These are phyloP conservation scores for Solea solea DNA, from an alignment of 2,113 vertebrate species.

Conservation along the genomic window DNA sequence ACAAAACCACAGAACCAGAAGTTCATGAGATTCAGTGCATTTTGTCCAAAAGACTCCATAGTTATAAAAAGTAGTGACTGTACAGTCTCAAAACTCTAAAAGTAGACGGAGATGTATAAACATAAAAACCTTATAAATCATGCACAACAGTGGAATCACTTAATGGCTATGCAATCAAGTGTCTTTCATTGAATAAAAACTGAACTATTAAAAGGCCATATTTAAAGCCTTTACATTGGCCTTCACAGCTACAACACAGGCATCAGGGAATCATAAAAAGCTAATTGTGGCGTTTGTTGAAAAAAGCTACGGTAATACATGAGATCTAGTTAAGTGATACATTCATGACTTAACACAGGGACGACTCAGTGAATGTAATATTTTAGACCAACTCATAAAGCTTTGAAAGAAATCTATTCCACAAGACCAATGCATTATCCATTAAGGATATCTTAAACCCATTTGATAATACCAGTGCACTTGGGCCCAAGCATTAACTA, in stretches of 20 bases:
- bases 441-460: constrained; percentile 52
- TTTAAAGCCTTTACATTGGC: background rate
- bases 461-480: constrained; percentile 41
- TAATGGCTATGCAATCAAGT: background rate
- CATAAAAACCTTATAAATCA: background rate
- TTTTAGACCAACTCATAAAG: background rate
- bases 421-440: constrained; percentile 49
- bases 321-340: background rate
- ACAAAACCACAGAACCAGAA: constrained; percentile 10
- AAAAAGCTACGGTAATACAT: background rate
- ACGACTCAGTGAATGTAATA: no score
- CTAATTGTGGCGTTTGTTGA: background rate
- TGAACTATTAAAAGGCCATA: background rate
- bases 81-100: background rate
- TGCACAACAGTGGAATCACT: background rate
- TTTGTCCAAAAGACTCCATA: background rate
- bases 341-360: no score
- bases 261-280: background rate
- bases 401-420: constrained; percentile 37
- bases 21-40: no score
- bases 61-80: constrained; percentile 1
- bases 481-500: constrained; percentile 15
- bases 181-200: background rate
- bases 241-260: background rate
- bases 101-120: background rate